phyloP scores from a whole-genome alignment of 2,113 vertebrate species.

The Cyrtonyx montezumae region DNA sequence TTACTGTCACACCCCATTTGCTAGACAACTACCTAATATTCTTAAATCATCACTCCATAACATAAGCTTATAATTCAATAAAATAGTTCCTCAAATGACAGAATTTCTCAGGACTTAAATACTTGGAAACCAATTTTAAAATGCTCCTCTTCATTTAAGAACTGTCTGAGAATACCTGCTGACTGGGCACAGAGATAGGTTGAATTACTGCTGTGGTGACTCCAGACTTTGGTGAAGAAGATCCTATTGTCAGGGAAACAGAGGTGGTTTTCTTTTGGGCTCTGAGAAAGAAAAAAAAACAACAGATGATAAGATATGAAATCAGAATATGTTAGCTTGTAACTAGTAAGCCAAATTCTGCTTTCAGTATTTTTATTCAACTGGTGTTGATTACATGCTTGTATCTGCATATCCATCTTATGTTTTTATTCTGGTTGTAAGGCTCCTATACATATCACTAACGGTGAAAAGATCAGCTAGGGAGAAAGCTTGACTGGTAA shows the following conservation, averaged over 20 bases:
- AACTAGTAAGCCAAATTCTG: accelerated
- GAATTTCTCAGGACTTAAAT: not conserved
- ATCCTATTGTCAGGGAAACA: slow-evolving; percentile 93
- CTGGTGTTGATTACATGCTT: not conserved
- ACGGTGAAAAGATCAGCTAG: not conserved
- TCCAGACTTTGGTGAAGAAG: slow-evolving; percentile 88
- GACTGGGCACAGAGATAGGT: slow-evolving; percentile 84
- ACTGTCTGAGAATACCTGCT: slow-evolving; percentile 72
- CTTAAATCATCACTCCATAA: not conserved
- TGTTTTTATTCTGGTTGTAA: not conserved
- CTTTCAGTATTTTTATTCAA: not conserved
- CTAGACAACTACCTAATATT: not conserved
- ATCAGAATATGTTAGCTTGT: not conserved
- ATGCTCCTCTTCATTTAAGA: not conserved
- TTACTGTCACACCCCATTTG: not conserved
- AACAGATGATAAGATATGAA: not conserved
- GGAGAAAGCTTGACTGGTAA: not conserved
- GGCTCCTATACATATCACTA: not conserved
- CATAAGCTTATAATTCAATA: not conserved
- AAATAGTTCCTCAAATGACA: not conserved
- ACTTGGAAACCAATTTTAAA: not conserved
- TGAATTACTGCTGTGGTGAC: slow-evolving; percentile 92
- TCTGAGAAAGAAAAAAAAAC: slow-evolving; percentile 70
- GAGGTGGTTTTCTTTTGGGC: slow-evolving; percentile 95
- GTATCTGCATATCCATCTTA: not conserved